Evolutionary conservation across 2,888 invertebrate genomes (phyloP), one percentile per base, ranked within the genome.

Genomic region (Nematopogon swammerdamellus): DNA sequence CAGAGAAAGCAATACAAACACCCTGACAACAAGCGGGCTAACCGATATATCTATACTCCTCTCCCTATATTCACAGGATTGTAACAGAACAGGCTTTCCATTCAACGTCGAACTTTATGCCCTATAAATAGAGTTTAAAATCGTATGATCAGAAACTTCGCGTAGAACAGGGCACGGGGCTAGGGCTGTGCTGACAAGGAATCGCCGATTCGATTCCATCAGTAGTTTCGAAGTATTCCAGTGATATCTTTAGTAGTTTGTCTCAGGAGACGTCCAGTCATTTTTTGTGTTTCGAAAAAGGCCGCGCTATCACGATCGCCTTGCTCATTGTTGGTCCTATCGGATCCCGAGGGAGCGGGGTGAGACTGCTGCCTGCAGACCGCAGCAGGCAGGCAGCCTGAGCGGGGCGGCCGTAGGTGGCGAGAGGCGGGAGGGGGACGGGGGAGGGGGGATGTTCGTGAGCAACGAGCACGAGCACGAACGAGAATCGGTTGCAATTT

Each of bases 171-270:
- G n/a, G 36, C 36, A 36, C 14, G 11, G 25, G 17, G 45, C 19
- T 29, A 17, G 43, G 43, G 47, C 49, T 54, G 53, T 59, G 63
- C 63, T 65, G 67, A 64, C 67, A 59, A 59, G 58, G 60, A 64
- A 62, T 62, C 60, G 63, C 58, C 65, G 61, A 66, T 67, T 61
- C 60, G 58, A 65, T 68, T 65, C 63, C 64, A 67, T 69, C 67
- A 65, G 64, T 63, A 61, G 58, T 64, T 60, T 60, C 55, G 57
- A 55, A 58, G 54, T 51, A 55, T 36, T 36, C 6, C 6, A 50
- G 43, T 50, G 45, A 45, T 49, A 49, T 49, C 45, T 49, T 25
- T 11, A 30, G 54, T 52, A 53, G 50, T 47, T 55, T 56, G 55
- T 51, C 57, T 56, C 54, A 51, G 45, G 49, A 47, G 50, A 55